Evolutionary conservation across 2,797 vertebrate species (phyloP), one percentile per base, ranked within the genome.

Genomic region (Paratrypauchen microcephalus): DNA sequence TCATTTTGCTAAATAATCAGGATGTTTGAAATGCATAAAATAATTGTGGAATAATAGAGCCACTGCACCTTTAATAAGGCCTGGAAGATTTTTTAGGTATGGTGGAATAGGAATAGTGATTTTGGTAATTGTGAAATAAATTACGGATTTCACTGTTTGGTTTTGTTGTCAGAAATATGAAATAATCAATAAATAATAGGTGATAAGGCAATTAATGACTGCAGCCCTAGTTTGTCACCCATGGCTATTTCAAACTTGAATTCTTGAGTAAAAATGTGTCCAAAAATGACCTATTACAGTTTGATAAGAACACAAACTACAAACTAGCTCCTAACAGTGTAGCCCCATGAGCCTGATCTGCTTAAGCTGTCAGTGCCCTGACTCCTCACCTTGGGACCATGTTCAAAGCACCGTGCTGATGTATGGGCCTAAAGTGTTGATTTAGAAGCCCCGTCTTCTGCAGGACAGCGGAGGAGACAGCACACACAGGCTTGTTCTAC

Each of bases 391-490:
- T 6, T 7, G 12, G 55, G 24, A 18, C 23, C 23, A 18, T 28
- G 55, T 57, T 57, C 55, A 57, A 88, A 87, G 82, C 50, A 28
- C 65, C 65, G 19, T 48, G 78, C 68, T 85, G 82, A 91, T 81
- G 72, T 88, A 86, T 74, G 68, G 52, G 72, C 60, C 26, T 66
- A 81, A 85, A 81, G 87, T 72, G 56, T 79, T 89, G 84, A 89
- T 86, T 84, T 87, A 89, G 80, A 80, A 81, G 77, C 75, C 62
- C 54, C 85, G 80, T 64, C 83, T 70, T 71, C 56, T 58, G 56
- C 74, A 81, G 80, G 83, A 88, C 77, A 83, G 78, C 57, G 2
- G 70, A 77, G 92, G 89, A 93, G 92, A 94, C 93, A 93, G 92
- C 88, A 92, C 93, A 93, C 94, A 93, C 88, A 81, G 84, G 83